Conservation (phyloP, 2,888 invertebrate genomes). For the Mythimna pallens region DNA sequence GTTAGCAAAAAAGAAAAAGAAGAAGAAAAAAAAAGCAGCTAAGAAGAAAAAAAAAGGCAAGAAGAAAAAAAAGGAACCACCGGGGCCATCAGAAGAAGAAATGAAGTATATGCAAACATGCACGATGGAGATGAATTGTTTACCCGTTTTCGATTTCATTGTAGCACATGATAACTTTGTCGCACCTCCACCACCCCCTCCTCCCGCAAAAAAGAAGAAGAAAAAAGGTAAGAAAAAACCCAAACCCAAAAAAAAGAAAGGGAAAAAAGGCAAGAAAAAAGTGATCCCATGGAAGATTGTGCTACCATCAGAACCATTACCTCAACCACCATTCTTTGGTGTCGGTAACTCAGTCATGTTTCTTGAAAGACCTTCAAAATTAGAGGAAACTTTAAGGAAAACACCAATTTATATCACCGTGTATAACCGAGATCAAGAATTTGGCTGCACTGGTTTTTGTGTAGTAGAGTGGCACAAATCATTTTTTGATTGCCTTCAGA, state of each 20-base stretch:
- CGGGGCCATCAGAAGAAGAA: slow-evolving; percentile 86
- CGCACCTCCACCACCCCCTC: slow-evolving; percentile 83
- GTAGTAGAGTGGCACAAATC: slow-evolving; percentile 83
- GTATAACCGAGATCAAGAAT: slow-evolving; percentile 86
- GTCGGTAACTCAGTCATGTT: slow-evolving; percentile 87
- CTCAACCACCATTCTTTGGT: slow-evolving; percentile 86
- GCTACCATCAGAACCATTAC: slow-evolving; percentile 85
- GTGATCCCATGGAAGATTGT: slow-evolving; percentile 72
- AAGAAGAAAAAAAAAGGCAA: slow-evolving; percentile 72
- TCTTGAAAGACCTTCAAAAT: slow-evolving; percentile 82
- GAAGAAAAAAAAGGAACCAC: slow-evolving; percentile 83
- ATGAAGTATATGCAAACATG: slow-evolving; percentile 87
- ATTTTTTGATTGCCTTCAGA: slow-evolving; percentile 81
- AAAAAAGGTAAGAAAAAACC: slow-evolving; percentile 66
- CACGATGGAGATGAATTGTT: slow-evolving; percentile 85
- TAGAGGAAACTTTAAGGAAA: slow-evolving; percentile 80
- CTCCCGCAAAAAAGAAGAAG: slow-evolving; percentile 73
- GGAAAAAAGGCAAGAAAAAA: slow-evolving; percentile 77
- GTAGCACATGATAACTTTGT: slow-evolving; percentile 88
- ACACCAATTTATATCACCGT: slow-evolving; percentile 86
- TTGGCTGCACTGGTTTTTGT: slow-evolving; percentile 84
- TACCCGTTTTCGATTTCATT: slow-evolving; percentile 85
- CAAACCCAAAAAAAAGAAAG: slow-evolving; percentile 70
- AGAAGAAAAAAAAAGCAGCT: slow-evolving; percentile 59
- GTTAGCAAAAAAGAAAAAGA: slow-evolving; percentile 65